Conservation (phyloP, 37 sponge, comb jelly and placozoan genomes). For the Spongilla lacustris region DNA sequence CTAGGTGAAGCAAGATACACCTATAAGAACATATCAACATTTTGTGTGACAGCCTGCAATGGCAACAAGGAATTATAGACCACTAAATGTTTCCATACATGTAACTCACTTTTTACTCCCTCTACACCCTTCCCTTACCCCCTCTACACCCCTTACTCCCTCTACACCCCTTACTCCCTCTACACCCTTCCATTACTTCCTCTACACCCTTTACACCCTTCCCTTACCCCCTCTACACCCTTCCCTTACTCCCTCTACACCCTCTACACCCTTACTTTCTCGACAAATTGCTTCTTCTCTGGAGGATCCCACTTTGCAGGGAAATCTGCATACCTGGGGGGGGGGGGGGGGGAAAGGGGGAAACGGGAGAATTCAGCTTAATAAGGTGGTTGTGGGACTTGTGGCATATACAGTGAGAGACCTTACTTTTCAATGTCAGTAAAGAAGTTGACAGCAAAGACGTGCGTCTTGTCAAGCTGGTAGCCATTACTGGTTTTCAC, state of each 20-base stretch:
- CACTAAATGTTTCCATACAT: too few relatives aligned
- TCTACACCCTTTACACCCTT: too few relatives aligned
- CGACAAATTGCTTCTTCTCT: constrained; percentile 63
- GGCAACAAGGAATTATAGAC: too few relatives aligned
- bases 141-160: neutral
- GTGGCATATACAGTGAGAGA: neutral
- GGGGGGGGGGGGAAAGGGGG: neutral
- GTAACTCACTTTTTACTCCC: too few relatives aligned
- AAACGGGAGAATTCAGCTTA: neutral
- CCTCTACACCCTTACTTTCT: constrained; percentile 53
- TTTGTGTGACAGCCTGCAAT: too few relatives aligned
- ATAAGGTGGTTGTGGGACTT: neutral
- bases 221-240: too few relatives aligned
- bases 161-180: neutral
- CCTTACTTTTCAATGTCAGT: constrained; percentile 94
- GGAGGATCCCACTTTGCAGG: constrained; percentile 75
- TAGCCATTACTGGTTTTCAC: constrained; percentile 95
- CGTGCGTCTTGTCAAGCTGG: constrained; percentile 91
- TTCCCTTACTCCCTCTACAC: neutral
- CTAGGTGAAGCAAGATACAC: too few relatives aligned
- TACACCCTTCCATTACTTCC: neutral
- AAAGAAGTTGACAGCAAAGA: constrained; percentile 89
- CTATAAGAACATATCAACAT: too few relatives aligned
- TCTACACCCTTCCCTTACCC: neutral
- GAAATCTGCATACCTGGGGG: constrained; percentile 60